phyloP scores from a whole-genome alignment of 1,140 invertebrate species.

The Pseudomyrmex cubaensis region DNA sequence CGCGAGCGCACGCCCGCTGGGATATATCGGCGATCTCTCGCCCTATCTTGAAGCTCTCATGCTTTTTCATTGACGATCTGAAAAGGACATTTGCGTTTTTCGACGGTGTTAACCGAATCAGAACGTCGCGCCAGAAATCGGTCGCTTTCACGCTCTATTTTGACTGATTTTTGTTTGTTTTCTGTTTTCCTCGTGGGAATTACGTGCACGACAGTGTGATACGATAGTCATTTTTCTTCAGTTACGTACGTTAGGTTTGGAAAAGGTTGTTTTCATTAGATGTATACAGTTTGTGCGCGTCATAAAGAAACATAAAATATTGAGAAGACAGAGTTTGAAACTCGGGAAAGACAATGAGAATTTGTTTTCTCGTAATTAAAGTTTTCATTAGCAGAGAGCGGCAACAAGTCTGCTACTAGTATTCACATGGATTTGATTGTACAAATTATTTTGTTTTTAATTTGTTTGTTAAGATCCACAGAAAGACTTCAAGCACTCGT shows the following conservation, averaged over 20 bases:
- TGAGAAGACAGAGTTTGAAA: too few relatives aligned
- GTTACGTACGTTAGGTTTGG: too few relatives aligned
- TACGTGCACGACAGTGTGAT: background rate
- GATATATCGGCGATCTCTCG: constrained; percentile 26
- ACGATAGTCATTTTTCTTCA: background rate
- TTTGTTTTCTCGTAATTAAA: background rate
- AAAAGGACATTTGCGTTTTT: constrained; percentile 52
- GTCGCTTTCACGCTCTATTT: background rate
- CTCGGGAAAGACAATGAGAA: too few relatives aligned
- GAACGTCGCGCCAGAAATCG: background rate
- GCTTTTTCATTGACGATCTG: constrained; percentile 14
- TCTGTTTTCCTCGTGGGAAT: background rate
- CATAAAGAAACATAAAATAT: too few relatives aligned
- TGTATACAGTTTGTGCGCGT: too few relatives aligned
- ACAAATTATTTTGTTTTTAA: background rate
- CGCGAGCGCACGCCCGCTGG: constrained; percentile 8
- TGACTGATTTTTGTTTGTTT: background rate
- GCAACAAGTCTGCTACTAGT: background rate
- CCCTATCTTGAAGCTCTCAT: constrained; percentile 26
- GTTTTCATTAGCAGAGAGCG: background rate
- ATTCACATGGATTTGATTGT: too few relatives aligned
- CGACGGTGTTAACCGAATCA: constrained; percentile 24
- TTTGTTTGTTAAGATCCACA: too few relatives aligned
- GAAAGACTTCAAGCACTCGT: background rate
- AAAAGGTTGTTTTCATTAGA: too few relatives aligned